phyloP scores from a whole-genome alignment of 2,888 invertebrate species.

The Tuberolachnus salignus region DNA sequence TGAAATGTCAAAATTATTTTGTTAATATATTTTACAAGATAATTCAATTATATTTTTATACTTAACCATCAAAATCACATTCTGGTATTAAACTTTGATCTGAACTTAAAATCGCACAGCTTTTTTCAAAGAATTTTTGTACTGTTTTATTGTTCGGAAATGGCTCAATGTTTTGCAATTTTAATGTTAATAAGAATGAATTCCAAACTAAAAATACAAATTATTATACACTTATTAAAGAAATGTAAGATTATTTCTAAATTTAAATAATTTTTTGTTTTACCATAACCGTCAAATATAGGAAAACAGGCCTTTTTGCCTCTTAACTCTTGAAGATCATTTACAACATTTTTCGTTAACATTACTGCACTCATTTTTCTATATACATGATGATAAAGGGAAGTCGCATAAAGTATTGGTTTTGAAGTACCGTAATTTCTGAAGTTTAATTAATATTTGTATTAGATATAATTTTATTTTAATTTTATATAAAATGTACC shows the following conservation, averaged over 20 bases:
- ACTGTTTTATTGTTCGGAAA: constrained; percentile 62
- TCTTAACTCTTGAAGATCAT: constrained; percentile 68
- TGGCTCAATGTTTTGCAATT: constrained; percentile 23
- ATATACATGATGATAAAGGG: constrained; percentile 43
- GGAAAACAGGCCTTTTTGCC: constrained; percentile 82
- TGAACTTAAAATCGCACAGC: constrained; percentile 66
- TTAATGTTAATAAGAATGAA: constrained; percentile 54
- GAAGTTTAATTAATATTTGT: neutral
- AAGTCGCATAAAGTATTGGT: constrained; percentile 45
- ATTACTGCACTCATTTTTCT: constrained; percentile 43
- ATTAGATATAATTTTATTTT: neutral
- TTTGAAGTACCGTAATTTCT: constrained; percentile 28
- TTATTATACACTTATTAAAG: neutral
- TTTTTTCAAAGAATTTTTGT: constrained; percentile 73
- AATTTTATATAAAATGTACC: neutral
- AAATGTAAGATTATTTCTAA: neutral
- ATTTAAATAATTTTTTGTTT: constrained; percentile 5
- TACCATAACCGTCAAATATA: constrained; percentile 64
- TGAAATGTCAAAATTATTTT: constrained; percentile 1
- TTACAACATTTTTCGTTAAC: constrained; percentile 33
- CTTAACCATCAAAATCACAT: constrained; percentile 60
- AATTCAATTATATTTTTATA: neutral
- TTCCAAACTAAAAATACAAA: constrained; percentile 57
- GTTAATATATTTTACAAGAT: neutral
- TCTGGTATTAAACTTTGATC: constrained; percentile 48